Percentiles rank a stretch among this genome's conserved stretches.
Conservation (phyloP, 2,888 invertebrate genomes). For the Lasioglossum malachurum region DNA sequence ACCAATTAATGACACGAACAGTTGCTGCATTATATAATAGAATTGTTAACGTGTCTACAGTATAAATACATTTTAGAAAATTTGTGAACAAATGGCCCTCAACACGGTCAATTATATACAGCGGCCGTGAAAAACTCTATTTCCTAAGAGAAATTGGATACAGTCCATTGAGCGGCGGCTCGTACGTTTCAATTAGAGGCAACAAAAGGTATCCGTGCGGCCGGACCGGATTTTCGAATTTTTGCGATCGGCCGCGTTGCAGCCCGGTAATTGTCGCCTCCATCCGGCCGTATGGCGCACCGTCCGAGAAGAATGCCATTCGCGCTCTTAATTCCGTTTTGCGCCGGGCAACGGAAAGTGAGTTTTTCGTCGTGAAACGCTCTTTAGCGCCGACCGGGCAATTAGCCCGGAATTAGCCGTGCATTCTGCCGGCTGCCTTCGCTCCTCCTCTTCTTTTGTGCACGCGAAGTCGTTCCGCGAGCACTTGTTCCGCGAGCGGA, state of each 20-base stretch:
- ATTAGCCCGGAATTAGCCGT: slow-evolving; percentile 68
- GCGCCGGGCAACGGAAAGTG: slow-evolving; percentile 58
- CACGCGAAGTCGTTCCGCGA: slow-evolving; percentile 57
- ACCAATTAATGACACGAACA: not conserved
- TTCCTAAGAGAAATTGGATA: slow-evolving; percentile 1
- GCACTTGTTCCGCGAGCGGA: slow-evolving; percentile 37
- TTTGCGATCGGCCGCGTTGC: slow-evolving; percentile 37
- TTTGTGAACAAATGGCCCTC: not conserved
- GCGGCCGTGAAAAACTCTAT: not conserved
- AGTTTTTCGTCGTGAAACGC: slow-evolving; percentile 65
- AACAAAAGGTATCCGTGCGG: slow-evolving; percentile 29
- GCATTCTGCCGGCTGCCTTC: slow-evolving; percentile 45
- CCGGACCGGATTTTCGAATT: slow-evolving; percentile 53
- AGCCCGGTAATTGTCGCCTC: slow-evolving; percentile 53
- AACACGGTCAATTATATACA: not conserved
- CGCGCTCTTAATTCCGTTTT: slow-evolving; percentile 66
- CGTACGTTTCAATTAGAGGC: slow-evolving; percentile 56
- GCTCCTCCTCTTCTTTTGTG: slow-evolving; percentile 26
- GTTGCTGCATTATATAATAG: not conserved
- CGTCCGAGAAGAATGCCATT: slow-evolving; percentile 64
- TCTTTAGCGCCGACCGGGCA: slow-evolving; percentile 69
- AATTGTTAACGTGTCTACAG: not conserved
- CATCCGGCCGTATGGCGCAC: slow-evolving; percentile 50
- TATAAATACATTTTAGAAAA: not conserved
- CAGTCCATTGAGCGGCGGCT: not conserved